Base-by-base conservation (phyloP, 2,888 invertebrate species). In the Lordiphosa andalusiaca region DNA sequence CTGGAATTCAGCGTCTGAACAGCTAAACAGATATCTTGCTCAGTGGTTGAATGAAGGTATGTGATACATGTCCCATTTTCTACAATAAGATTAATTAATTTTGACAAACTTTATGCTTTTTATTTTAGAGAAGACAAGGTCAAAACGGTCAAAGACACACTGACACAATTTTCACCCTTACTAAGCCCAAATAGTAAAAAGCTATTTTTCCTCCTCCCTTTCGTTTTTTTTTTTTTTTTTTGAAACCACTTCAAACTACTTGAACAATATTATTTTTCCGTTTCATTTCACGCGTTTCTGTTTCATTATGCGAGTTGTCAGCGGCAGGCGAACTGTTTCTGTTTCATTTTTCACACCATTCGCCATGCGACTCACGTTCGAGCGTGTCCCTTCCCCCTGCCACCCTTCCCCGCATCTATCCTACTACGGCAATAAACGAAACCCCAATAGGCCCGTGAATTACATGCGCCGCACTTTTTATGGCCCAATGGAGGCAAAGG, bases 221-320 rank as follows among this genome's bases (percentile, higher is more conserved):
- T 6, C 21, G 12, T 36, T 21, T 9, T 4, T 13, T 16, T 37
- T n/a, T n/a, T n/a, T n/a, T n/a, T n/a, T 4, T 25, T 1, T 35
- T 48, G 12, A 37, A 16, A 23, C 46, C 25, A 48, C 30, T 21
- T 61, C 63, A 74, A 67, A 61, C 64, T 75, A 73, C 75, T 74
- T 74, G 78, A 74, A 71, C 69, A 73, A 74, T 71, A 78, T 77
- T 77, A 67, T 64, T 78, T 73, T 73, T 73, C 78, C 73, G 74
- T 74, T 73, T 73, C 73, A 73, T 78, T 73, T 77, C 74, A 73
- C 61, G 71, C 75, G 62, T 71, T 73, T 72, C 73, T 54, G 64
- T 72, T 72, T 71, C 73, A 77, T 73, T 73, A 73, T 78, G 71
- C 73, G 74, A 74, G 74, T 78, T 73, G 73, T 73, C 73, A 73